These are phyloP conservation scores for Diadromus collaris DNA, from an alignment of 2,888 invertebrate species.

Conservation along the genomic window DNA sequence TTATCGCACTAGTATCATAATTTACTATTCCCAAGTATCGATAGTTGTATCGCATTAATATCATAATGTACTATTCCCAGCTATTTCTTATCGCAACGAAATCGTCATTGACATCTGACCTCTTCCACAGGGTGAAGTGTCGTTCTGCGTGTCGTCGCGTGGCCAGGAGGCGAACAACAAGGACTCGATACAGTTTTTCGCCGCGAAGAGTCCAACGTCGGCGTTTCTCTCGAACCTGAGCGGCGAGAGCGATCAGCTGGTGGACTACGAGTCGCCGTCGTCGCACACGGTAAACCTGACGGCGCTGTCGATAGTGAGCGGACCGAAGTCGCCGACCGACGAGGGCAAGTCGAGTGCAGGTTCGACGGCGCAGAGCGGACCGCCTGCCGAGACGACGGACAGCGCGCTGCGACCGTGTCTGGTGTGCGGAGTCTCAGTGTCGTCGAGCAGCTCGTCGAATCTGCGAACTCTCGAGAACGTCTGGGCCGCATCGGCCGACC, in stretches of 20 bases:
- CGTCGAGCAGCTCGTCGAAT: slow-evolving; percentile 70
- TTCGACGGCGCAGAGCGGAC: slow-evolving; percentile 54
- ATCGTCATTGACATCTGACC: not conserved
- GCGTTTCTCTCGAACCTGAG: slow-evolving; percentile 72
- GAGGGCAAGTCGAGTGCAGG: slow-evolving; percentile 62
- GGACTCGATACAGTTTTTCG: slow-evolving; percentile 74
- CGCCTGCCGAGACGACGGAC: slow-evolving; percentile 63
- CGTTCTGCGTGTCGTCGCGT: slow-evolving; percentile 79
- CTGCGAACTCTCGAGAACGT: slow-evolving; percentile 77
- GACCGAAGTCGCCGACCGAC: slow-evolving; percentile 65
- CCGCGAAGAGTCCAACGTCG: slow-evolving; percentile 71
- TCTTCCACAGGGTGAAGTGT: slow-evolving; percentile 79
- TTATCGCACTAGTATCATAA: no score
- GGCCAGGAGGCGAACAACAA: slow-evolving; percentile 77
- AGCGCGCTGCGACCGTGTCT: slow-evolving; percentile 80
- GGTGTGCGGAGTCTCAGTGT: slow-evolving; percentile 81
- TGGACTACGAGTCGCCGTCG: slow-evolving; percentile 70
- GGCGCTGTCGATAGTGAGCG: slow-evolving; percentile 80
- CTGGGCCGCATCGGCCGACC: slow-evolving; percentile 76
- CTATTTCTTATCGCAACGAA: not conserved
- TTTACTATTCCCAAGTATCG: no score
- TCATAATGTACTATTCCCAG: not conserved
- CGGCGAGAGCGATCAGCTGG: slow-evolving; percentile 71
- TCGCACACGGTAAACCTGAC: slow-evolving; percentile 79
- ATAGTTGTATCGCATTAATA: no score